Conservation (phyloP, 2,797 vertebrate species). For the Meriones psammophilus region DNA sequence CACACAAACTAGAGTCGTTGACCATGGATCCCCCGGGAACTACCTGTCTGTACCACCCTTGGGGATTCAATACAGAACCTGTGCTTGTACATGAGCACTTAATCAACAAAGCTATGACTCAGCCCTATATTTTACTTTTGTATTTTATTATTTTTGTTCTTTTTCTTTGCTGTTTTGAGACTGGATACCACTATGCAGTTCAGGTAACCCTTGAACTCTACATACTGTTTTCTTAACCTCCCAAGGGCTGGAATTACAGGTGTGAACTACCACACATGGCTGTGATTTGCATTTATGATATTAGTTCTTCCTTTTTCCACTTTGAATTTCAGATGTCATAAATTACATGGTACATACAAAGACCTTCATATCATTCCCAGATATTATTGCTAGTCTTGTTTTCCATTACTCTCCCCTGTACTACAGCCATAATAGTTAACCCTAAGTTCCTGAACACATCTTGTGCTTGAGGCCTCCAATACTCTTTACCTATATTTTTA, state of each 20-base stretch:
- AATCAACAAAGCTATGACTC: background rate
- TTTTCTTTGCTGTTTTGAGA: background rate
- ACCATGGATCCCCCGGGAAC: too few species aligned
- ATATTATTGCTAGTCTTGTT: background rate
- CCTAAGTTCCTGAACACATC: background rate
- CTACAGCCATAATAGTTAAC: background rate
- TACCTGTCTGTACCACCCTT: background rate
- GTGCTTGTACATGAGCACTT: background rate
- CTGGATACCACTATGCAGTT: background rate
- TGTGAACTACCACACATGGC: background rate
- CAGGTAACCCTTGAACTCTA: background rate
- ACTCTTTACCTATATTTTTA: background rate
- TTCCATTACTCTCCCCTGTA: background rate
- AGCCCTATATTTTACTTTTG: background rate
- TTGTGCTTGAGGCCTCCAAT: background rate
- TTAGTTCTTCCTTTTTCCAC: constrained; percentile 17
- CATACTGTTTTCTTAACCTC: background rate
- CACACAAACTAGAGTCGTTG: too few species aligned
- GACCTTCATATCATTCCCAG: background rate
- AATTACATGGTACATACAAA: constrained; percentile 49
- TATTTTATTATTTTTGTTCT: background rate
- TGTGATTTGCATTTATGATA: constrained; percentile 45
- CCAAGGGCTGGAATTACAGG: background rate
- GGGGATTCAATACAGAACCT: background rate
- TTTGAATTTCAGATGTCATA: constrained; percentile 46